Conservation (phyloP, 1,140 invertebrate species). For the Papilio machaon region DNA sequence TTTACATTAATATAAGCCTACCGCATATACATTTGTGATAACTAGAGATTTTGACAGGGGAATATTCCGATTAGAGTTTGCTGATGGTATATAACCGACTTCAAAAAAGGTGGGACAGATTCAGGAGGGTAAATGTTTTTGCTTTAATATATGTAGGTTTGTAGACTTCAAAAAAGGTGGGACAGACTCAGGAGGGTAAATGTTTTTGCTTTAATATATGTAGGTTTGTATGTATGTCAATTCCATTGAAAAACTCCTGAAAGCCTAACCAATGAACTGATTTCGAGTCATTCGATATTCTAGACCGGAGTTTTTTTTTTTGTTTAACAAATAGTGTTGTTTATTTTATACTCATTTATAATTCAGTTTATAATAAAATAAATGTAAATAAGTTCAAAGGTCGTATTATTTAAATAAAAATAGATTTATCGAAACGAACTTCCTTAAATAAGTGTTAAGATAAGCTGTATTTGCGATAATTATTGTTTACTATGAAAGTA, state of each 20-base stretch:
- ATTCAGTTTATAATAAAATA: background rate
- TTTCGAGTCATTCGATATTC: too few relatives aligned
- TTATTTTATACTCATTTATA: background rate
- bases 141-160: too few relatives aligned
- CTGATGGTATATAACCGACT: background rate
- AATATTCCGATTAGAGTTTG: background rate
- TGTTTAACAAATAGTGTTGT: too few relatives aligned
- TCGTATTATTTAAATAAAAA: conserved; percentile 12
- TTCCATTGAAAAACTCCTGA: too few relatives aligned
- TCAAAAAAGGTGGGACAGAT: too few relatives aligned
- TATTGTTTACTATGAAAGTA: background rate
- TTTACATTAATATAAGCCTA: background rate
- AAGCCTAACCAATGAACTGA: too few relatives aligned
- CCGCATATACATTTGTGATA: background rate
- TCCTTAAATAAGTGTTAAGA: background rate
- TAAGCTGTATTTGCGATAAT: background rate
- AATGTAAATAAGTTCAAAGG: conserved; percentile 22
- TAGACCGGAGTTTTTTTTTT: too few relatives aligned
- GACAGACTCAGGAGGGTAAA: too few relatives aligned
- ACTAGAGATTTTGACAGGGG: background rate
- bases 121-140: too few relatives aligned
- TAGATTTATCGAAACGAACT: conserved; percentile 19
- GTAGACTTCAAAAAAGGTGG: too few relatives aligned
- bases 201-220: too few relatives aligned
- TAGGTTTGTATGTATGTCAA: too few relatives aligned